These are phyloP conservation scores for Metaphire vulgaris DNA, from an alignment of 1,140 invertebrate genomes.

Conservation along the genomic window DNA sequence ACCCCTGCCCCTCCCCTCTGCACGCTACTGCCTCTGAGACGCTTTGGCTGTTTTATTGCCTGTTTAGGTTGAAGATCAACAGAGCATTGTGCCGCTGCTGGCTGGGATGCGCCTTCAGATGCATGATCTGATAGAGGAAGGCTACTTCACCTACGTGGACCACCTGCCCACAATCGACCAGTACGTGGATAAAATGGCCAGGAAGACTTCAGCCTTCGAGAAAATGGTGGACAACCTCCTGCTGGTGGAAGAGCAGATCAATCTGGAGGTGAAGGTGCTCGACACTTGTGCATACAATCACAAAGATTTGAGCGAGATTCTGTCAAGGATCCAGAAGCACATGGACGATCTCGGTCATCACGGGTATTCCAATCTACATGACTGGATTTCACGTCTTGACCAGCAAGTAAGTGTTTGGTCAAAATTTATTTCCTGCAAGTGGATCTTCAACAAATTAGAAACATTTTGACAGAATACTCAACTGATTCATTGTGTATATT, in stretches of 20 bases:
- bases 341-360: constrained; percentile 93
- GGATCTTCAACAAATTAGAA: too few species aligned
- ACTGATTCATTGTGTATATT: neutral
- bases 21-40: too few species aligned
- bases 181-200: constrained; percentile 90
- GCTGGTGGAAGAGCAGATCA: constrained; percentile 89
- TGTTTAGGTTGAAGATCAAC: constrained; percentile 78
- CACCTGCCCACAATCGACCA: constrained; percentile 98
- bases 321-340: constrained; percentile 91
- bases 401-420: constrained; percentile 77
- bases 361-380: constrained; percentile 92
- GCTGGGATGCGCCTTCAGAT: constrained; percentile 88
- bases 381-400: constrained; percentile 90
- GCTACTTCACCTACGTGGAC: constrained; percentile 90
- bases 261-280: constrained; percentile 84
- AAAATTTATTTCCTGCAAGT: too few species aligned
- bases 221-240: constrained; percentile 92
- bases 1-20: too few species aligned
- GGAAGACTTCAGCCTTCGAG: constrained; percentile 88
- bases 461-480: neutral
- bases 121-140: constrained; percentile 77
- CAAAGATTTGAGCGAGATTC: constrained; percentile 83
- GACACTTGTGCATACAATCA: constrained; percentile 93
- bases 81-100: constrained; percentile 81
- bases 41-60: too few species aligned